phyloP scores from a whole-genome alignment of 2,888 invertebrate species.

The Lasius fuliginosus region DNA sequence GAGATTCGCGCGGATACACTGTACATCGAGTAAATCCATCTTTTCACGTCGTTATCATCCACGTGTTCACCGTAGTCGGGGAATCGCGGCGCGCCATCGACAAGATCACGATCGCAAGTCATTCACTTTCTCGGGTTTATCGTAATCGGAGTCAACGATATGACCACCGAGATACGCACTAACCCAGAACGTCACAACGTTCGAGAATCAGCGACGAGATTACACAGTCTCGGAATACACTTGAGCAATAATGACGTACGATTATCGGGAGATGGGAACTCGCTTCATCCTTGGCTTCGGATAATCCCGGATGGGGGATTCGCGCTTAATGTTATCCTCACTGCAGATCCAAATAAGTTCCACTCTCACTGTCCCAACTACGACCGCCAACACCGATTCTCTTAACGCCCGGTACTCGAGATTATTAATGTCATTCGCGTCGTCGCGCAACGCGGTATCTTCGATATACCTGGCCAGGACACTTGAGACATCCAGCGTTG shows the following conservation, averaged over 20 bases:
- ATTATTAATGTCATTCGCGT: conserved; percentile 48
- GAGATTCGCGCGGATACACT: background rate
- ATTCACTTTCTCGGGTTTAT: conserved; percentile 3
- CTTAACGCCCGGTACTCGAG: conserved; percentile 22
- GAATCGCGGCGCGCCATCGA: conserved; percentile 18
- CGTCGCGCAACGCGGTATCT: conserved; percentile 29
- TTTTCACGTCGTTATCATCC: background rate
- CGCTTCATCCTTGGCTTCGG: conserved; percentile 38
- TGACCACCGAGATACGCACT: background rate
- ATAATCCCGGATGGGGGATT: conserved; percentile 13
- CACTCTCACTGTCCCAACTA: conserved; percentile 59
- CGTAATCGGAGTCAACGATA: conserved; percentile 2
- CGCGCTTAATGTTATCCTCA: conserved; percentile 39
- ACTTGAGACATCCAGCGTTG: conserved; percentile 23
- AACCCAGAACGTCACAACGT: background rate
- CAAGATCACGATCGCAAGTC: conserved; percentile 38
- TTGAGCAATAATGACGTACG: background rate
- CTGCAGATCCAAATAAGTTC: conserved; percentile 45
- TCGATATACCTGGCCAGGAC: conserved; percentile 13
- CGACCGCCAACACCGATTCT: background rate
- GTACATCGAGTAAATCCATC: conserved; percentile 16
- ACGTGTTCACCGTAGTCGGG: conserved; percentile 60
- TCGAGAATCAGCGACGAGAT: conserved; percentile 6
- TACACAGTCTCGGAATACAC: background rate
- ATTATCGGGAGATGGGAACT: background rate